Conservation (phyloP, 2,113 vertebrate genomes). For the Oncorhynchus mykiss region DNA sequence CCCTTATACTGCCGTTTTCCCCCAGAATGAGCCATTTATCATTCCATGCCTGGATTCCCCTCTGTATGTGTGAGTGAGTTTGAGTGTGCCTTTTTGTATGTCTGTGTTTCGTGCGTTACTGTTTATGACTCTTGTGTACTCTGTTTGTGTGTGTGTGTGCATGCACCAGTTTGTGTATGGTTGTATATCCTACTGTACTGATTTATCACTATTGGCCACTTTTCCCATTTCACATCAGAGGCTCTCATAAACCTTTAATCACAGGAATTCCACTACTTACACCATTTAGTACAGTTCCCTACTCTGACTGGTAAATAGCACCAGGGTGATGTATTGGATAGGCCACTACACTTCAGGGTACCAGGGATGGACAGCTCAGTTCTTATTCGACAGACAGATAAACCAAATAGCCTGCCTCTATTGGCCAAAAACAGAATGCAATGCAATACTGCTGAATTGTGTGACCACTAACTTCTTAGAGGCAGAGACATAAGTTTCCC, state of each 20-base stretch:
- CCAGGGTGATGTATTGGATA: conserved; percentile 40
- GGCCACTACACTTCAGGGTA: conserved; percentile 37
- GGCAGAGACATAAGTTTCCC: too few relatives aligned
- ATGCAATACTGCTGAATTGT: neutral
- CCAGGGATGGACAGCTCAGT: conserved; percentile 5
- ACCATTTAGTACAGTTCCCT: conserved; percentile 7
- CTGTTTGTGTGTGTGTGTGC: too few relatives aligned
- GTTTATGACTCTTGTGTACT: neutral
- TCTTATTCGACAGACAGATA: neutral
- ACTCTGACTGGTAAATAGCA: conserved; percentile 1
- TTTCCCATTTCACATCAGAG: conserved; percentile 17
- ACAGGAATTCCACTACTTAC: conserved; percentile 15
- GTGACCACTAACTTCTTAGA: neutral
- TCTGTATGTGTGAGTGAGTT: neutral
- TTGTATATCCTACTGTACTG: conserved; percentile 10
- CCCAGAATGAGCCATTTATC: conserved; percentile 14
- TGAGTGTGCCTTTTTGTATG: neutral
- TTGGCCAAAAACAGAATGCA: neutral
- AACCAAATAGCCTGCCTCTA: neutral
- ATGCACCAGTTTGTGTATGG: conserved; percentile 4
- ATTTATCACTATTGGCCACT: neutral
- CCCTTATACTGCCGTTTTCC: conserved; percentile 11
- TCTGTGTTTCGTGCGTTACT: neutral
- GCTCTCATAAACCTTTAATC: conserved; percentile 11
- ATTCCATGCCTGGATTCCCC: neutral